Evolutionary conservation across 2,113 vertebrate genomes (phyloP), one percentile per base, ranked within the genome.

Genomic region (Struthidea cinerea): DNA sequence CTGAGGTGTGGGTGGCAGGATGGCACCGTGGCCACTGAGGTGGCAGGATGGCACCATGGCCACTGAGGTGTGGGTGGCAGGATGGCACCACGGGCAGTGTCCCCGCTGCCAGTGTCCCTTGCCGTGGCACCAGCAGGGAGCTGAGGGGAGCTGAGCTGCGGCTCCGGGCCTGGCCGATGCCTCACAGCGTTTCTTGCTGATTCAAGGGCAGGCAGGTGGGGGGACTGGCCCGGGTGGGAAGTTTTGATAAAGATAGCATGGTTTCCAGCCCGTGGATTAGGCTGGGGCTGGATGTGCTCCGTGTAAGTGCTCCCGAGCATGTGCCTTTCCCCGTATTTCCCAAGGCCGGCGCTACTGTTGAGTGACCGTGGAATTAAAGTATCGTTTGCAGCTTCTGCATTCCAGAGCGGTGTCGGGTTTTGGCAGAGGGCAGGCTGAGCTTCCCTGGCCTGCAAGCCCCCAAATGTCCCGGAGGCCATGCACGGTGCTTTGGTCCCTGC

Each of bases 281-380:
- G 26, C 56, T 28, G 82, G 76, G 59, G 60, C 76, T 91, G 87
- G 64, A 22, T 42, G 5, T 68, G 49, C 89, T 90, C 53, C 0
- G 3, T 87, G 63, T 52, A 4, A 87, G 70, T 1, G 12, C 89
- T 94, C 75, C 70, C 7, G 27, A 68, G 80, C 80, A 22, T 80
- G 74, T 44, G 42, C 83, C 74, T 95, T 84, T 67, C 90, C 92
- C 83, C 53, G 27, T 47, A 41, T 83, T 96, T 96, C 92, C 89
- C 95, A 91, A 80, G 94, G 84, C 84, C 1, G 3, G 53, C 56
- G 94, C 93, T 82, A 80, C 94, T 44, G 90, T 76, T 93, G 95
- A 89, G 85, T 86, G 94, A 81, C 71, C 84, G 83, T 81, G 93
- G 93, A 90, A 93, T 95, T 96, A 94, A 96, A 97, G 93, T 87